Evolutionary conservation across 2,113 vertebrate genomes (phyloP).

Genomic region (Rhinolophus ferrumequinum): DNA sequence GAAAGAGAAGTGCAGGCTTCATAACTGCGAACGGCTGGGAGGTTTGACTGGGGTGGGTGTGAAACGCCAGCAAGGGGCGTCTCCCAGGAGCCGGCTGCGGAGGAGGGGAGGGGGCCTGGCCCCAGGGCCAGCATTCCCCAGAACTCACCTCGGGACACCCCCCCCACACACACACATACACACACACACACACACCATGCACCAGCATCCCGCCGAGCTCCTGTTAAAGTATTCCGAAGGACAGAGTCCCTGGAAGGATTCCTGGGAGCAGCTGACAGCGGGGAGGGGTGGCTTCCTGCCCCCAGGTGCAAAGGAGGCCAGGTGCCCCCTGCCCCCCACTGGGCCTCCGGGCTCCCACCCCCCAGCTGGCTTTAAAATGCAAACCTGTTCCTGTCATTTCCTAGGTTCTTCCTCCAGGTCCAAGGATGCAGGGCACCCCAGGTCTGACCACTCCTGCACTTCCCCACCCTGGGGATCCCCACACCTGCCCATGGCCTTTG

Average conservation of each 20-base stretch:
- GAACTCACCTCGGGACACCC: too few species aligned
- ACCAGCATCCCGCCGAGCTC: too few species aligned
- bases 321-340: neutral
- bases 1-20: too few species aligned
- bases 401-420: neutral
- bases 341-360: neutral
- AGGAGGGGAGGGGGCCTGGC: too few species aligned
- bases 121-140: neutral
- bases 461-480: neutral
- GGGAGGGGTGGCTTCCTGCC: neutral
- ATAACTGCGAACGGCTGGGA: fast-evolving
- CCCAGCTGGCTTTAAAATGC: neutral
- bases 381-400: neutral
- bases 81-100: neutral
- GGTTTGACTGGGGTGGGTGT: fast-evolving
- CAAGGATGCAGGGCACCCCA: neutral
- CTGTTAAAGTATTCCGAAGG: neutral
- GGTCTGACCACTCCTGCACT: neutral
- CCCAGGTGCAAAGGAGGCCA: neutral
- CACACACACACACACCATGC: neutral
- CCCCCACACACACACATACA: too few species aligned
- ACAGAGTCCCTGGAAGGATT: neutral
- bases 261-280: neutral
- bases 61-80: neutral
- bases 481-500: neutral